Base-by-base conservation (phyloP, 2,113 vertebrate species). In the Anser cygnoides region DNA sequence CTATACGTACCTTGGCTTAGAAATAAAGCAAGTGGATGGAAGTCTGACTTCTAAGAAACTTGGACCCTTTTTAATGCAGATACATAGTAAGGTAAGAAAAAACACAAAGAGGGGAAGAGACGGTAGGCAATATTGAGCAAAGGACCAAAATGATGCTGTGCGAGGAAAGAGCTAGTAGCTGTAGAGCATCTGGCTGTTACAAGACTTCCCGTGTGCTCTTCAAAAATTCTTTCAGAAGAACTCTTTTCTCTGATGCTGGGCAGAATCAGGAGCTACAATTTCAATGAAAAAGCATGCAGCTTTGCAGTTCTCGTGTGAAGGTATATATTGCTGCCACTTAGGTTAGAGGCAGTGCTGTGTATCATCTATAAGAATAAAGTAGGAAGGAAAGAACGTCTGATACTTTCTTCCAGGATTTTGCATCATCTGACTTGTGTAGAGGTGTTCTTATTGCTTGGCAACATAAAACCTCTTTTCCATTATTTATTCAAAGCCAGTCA, bases 401-500 rank as follows among this genome's bases (percentile, higher is more conserved):
- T 93, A 35, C 33, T 81, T 70, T 74, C 68, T 81, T 66, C 50
- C 58, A 91, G 43, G 63, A 61, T 88, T 94, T 76, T 74, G 33
- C 41, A 72, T 92, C 6, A 39, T 81, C 49, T 70, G 39, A 54
- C 13, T 89, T 85, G 31, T 59, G 39, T 81, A 39, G 31, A n/a
- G 84, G 10, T 76, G 62, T 54, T 82, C 10, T 21, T 94, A 93
- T 22, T 82, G 58, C 73, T 92, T 90, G 62, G 76, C 80, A 92
- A 94, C 83, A 21, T 76, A 87, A 89, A 70, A 10, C 6, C 3
- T 68, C 35, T 75, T 87, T 85, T 80, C 26, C 46, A 58, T 89
- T 74, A 74, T 82, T 84, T 96, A 71, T 75, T 93, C 63, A 20
- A 90, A 93, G 55, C 73, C 63, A 59, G 44, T 70, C 18, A 74